Conservation (phyloP, 1,140 invertebrate species). For the Diprion similis region DNA sequence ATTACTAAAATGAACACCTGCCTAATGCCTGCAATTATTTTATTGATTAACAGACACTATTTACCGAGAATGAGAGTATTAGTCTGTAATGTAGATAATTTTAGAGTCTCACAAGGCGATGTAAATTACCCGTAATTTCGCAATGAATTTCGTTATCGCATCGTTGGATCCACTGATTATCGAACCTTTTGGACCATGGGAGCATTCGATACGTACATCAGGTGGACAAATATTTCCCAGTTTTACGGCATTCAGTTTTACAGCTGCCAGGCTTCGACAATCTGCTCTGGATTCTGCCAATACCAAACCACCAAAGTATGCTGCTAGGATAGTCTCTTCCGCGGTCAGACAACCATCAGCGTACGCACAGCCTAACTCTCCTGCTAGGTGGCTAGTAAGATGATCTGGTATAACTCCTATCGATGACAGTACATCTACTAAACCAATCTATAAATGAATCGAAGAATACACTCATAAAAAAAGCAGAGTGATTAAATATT, state of each 20-base stretch:
- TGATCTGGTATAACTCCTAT: conserved; percentile 75
- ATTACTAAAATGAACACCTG: background rate
- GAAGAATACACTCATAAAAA: background rate
- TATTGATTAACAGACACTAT: background rate
- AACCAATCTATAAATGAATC: conserved; percentile 65
- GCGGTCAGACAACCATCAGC: conserved; percentile 82
- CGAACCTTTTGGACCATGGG: conserved; percentile 72
- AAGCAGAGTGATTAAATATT: background rate
- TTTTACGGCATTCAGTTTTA: conserved; percentile 71
- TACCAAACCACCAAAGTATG: conserved; percentile 85
- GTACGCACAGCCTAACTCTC: conserved; percentile 83
- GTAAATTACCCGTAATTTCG: conserved; percentile 54
- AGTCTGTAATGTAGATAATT: no score
- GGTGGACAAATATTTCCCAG: conserved; percentile 60
- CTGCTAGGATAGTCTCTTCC: conserved; percentile 79
- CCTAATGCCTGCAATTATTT: background rate
- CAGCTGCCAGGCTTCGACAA: conserved; percentile 84
- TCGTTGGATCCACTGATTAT: conserved; percentile 75
- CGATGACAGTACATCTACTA: conserved; percentile 74
- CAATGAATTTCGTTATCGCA: conserved; percentile 52
- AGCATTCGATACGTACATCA: conserved; percentile 74
- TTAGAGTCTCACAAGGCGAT: background rate
- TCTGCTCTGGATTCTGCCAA: conserved; percentile 81
- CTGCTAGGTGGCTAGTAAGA: conserved; percentile 83
- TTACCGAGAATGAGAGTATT: no score